Evolutionary conservation across 1,140 invertebrate species (phyloP).

Genomic region (Danaus melanippus): DNA sequence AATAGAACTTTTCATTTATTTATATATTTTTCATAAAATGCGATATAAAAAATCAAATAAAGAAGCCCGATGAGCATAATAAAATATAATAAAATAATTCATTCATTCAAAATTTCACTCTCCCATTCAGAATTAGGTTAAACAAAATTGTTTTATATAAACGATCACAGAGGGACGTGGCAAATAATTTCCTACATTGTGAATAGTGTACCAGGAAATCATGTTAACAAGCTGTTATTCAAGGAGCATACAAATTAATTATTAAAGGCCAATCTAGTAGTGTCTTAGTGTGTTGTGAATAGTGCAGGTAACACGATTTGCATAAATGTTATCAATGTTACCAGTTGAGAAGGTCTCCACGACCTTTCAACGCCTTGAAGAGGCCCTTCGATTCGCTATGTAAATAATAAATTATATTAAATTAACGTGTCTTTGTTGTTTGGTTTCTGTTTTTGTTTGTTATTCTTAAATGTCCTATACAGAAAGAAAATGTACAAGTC

Average conservation of each 20-base stretch:
- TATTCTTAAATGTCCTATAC: too few species aligned
- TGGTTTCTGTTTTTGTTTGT: too few species aligned
- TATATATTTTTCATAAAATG: too few species aligned
- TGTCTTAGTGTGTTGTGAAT: too few species aligned
- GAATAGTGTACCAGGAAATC: slow-evolving; percentile 26
- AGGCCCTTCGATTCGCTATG: slow-evolving; percentile 60
- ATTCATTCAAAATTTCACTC: not conserved
- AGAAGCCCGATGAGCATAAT: too few species aligned
- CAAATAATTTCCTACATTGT: slow-evolving; percentile 2
- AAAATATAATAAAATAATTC: too few species aligned
- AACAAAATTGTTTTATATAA: too few species aligned
- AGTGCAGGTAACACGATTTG: slow-evolving; percentile 34
- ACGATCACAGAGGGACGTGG: too few species aligned
- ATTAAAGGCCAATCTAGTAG: slow-evolving; percentile 18
- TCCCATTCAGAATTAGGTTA: not conserved
- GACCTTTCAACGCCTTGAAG: slow-evolving; percentile 42
- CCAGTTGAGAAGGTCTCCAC: slow-evolving; percentile 44
- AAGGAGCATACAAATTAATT: slow-evolving; percentile 21
- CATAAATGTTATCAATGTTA: slow-evolving; percentile 55
- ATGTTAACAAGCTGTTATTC: slow-evolving; percentile 26
- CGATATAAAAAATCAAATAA: too few species aligned
- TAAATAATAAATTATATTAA: slow-evolving; percentile 16
- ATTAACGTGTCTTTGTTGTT: slow-evolving; percentile 9
- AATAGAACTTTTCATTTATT: too few species aligned
- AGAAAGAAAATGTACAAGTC: too few species aligned